Evolutionary conservation across 2,888 invertebrate genomes (phyloP).

Genomic region (Lasioglossum oenotherae): DNA sequence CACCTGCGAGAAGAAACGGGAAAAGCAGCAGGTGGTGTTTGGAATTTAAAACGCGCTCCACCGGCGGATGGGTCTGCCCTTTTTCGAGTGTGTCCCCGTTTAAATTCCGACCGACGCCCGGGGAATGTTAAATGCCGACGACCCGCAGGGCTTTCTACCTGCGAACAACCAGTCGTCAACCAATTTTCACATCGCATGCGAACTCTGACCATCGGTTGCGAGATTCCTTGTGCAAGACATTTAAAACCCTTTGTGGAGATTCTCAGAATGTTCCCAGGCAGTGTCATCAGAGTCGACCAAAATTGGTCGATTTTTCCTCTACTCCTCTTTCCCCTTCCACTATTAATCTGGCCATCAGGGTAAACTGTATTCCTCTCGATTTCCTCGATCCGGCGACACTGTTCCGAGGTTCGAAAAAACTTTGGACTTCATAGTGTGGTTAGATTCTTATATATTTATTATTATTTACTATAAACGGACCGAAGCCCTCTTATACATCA

Average conservation of each 20-base stretch:
- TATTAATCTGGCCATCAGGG: too few species aligned
- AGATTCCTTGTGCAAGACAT: not conserved
- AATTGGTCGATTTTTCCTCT: too few species aligned
- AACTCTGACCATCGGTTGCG: not conserved
- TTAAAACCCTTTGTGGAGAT: not conserved
- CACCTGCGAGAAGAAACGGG: slow-evolving; percentile 38
- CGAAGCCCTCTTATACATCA: too few species aligned
- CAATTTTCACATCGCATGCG: not conserved
- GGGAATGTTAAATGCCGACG: slow-evolving; percentile 2
- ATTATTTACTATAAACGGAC: too few species aligned
- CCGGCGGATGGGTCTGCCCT: slow-evolving; percentile 10
- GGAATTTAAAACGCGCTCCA: slow-evolving; percentile 47
- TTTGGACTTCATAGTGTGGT: too few species aligned
- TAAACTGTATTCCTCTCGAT: too few species aligned
- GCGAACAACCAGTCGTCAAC: not conserved
- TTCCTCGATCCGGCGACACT: too few species aligned
- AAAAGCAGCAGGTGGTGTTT: slow-evolving; percentile 57
- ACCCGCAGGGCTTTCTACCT: not conserved
- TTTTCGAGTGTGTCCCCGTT: slow-evolving; percentile 23
- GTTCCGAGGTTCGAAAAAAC: too few species aligned
- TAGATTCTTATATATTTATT: too few species aligned
- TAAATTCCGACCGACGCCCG: slow-evolving; percentile 17
- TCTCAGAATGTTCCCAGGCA: not conserved
- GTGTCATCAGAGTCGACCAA: too few species aligned
- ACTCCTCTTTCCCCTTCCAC: too few species aligned